These are phyloP conservation scores for Distichodus sexfasciatus DNA, from an alignment of 2,797 vertebrate species.

Conservation along the genomic window DNA sequence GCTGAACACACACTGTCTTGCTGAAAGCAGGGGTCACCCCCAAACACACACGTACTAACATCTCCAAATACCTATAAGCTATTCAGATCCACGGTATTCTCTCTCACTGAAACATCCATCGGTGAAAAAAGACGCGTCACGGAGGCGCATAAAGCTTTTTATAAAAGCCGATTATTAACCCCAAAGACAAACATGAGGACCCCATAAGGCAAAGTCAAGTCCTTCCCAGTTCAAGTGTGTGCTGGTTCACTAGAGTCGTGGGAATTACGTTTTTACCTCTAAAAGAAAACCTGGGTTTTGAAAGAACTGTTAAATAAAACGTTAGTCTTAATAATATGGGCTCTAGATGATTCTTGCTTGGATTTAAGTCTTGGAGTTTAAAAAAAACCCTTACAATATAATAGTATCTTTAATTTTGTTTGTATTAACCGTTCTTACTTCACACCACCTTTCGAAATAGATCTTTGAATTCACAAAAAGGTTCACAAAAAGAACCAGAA, in stretches of 20 bases:
- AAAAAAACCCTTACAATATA: too few relatives aligned
- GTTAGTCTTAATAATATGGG: too few relatives aligned
- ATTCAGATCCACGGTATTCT: conserved; percentile 77
- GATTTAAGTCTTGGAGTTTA: too few relatives aligned
- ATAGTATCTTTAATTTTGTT: too few relatives aligned
- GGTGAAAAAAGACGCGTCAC: conserved; percentile 92
- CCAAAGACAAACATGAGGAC: conserved; percentile 95
- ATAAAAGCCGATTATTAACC: conserved; percentile 98
- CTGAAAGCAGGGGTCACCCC: conserved; percentile 69
- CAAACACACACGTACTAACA: conserved; percentile 61
- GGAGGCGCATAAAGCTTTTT: conserved; percentile 88
- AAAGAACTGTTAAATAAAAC: too few relatives aligned
- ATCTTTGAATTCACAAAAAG: too few relatives aligned
- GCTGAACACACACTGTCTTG: conserved; percentile 35
- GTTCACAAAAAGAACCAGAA: too few relatives aligned
- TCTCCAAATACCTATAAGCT: conserved; percentile 85
- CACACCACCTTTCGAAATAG: too few relatives aligned
- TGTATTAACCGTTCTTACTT: too few relatives aligned
- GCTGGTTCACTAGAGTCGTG: conserved; percentile 81
- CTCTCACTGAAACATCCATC: conserved; percentile 90
- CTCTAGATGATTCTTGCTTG: too few relatives aligned
- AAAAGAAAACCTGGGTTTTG: too few relatives aligned
- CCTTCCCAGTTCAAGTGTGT: conserved; percentile 92
- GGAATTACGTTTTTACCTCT: too few relatives aligned
- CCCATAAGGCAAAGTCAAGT: conserved; percentile 98